Conservation (phyloP, 2,113 vertebrate genomes). For the Corythoichthys haematopterus region DNA sequence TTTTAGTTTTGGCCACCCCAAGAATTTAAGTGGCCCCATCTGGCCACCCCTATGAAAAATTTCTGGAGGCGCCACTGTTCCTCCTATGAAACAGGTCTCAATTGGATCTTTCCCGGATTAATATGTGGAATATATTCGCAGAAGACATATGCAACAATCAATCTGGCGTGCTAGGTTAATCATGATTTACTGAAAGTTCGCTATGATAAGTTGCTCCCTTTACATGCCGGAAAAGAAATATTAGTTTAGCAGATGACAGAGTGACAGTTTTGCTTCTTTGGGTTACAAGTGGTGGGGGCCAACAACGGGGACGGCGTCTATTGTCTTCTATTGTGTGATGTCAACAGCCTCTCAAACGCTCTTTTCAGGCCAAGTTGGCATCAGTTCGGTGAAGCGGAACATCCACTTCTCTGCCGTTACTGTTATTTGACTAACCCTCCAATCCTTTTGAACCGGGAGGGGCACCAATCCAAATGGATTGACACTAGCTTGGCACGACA, state of each 20-base stretch:
- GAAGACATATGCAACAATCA: too few species aligned
- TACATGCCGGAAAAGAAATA: slow-evolving; percentile 15
- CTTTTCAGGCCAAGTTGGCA: slow-evolving; percentile 39
- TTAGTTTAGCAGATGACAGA: slow-evolving; percentile 19
- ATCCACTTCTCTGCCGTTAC: slow-evolving; percentile 15
- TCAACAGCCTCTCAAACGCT: slow-evolving; percentile 39
- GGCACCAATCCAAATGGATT: too few species aligned
- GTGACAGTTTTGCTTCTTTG: neutral
- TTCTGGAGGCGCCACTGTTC: too few species aligned
- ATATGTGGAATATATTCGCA: too few species aligned
- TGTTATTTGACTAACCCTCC: neutral
- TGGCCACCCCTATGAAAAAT: too few species aligned
- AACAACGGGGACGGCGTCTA: slow-evolving; percentile 23
- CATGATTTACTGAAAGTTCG: neutral
- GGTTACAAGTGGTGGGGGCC: slow-evolving; percentile 18
- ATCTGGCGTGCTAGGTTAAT: too few species aligned
- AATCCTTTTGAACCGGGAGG: too few species aligned
- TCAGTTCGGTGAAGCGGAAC: slow-evolving; percentile 7
- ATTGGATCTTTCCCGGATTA: too few species aligned
- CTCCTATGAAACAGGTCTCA: too few species aligned
- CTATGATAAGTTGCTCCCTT: slow-evolving; percentile 13
- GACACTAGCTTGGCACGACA: neutral
- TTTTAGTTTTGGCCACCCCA: too few species aligned
- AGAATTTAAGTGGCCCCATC: too few species aligned
- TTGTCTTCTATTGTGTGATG: slow-evolving; percentile 49